Base-by-base conservation (phyloP, 2,888 invertebrate genomes). In the Pristionchus fissidentatus region DNA sequence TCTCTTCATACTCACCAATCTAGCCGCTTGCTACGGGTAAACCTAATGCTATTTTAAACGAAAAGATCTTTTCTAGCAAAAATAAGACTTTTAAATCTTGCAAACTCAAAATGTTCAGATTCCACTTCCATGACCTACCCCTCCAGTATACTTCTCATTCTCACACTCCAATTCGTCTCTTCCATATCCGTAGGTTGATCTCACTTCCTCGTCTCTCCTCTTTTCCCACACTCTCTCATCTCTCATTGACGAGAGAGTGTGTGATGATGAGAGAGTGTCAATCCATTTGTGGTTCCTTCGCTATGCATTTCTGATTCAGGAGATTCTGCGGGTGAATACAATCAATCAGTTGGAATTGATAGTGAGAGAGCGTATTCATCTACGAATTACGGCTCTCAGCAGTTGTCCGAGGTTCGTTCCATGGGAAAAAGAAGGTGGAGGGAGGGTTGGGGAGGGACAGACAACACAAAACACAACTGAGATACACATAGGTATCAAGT, bases 301-400 rank as follows among this genome's bases (percentile, higher is more conserved):
- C 60, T 32, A 60, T 60, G 60, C 60, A 60, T 60, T 60, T 60
- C 8, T 60, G 60, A 60, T 57, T 79, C 79, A 81, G 81, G 32
- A 81, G 26, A 41, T 81, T 62, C 81, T 81, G 26, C 81, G 60
- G 32, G 81, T 81, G 43, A 81, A 81, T n/a, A 62, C 81, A n/a
- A 29, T 81, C 26, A 52, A 81, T 62, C 46, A 62, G 38, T 43
- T 81, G 32, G 43, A 43, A 13, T 49, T 81, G 46, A 1, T 15
- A 29, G 52, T 22, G 19, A 3, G 49, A 15, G 62, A 81, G 22
- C 43, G 52, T 13, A 49, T 62, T 43, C 22, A 60, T 26, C 32
- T 81, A 26, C 43, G 19, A 15, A 43, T 81, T n/a, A 81, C 62
- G 0, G 60, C 46, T 22, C 10, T 81, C 7, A 41, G 57, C 38